Conservation (phyloP, 2,113 vertebrate species). For the Zingel zingel region DNA sequence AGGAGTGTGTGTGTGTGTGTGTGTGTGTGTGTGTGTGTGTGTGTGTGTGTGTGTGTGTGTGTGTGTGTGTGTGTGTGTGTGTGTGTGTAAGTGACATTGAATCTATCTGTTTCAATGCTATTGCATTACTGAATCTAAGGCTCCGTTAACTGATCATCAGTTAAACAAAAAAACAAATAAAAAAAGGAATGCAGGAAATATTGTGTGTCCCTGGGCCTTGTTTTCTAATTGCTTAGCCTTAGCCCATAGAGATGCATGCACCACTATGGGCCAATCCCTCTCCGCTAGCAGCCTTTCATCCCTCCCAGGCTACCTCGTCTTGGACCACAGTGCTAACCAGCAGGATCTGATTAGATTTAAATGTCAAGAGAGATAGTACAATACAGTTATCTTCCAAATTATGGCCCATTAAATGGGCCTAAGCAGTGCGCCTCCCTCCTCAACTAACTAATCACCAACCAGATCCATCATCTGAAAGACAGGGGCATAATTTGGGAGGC, state of each 20-base stretch:
- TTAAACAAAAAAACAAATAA: constrained; percentile 29
- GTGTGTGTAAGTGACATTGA: constrained; percentile 7
- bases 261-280: constrained; percentile 40
- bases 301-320: constrained; percentile 60
- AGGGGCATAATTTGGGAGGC: constrained; percentile 65
- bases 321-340: constrained; percentile 70
- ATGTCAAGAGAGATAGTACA: constrained; percentile 80
- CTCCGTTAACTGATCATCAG: constrained; percentile 14
- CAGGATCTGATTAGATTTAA: constrained; percentile 80
- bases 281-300: constrained; percentile 47
- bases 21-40: not conserved
- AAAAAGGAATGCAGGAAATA: constrained; percentile 19
- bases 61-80: constrained; percentile 10
- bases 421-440: constrained; percentile 71
- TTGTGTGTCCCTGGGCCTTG: constrained; percentile 26
- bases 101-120: constrained; percentile 19
- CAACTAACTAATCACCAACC: constrained; percentile 72
- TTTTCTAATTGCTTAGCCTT: constrained; percentile 55
- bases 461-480: constrained; percentile 77
- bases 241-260: constrained; percentile 33
- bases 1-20: constrained; percentile 49
- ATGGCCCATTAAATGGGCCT: constrained; percentile 78
- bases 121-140: constrained; percentile 7
- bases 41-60: not conserved
- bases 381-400: constrained; percentile 83